Evolutionary conservation across 2,113 vertebrate genomes (phyloP).

Genomic region (Archilochus colubris): DNA sequence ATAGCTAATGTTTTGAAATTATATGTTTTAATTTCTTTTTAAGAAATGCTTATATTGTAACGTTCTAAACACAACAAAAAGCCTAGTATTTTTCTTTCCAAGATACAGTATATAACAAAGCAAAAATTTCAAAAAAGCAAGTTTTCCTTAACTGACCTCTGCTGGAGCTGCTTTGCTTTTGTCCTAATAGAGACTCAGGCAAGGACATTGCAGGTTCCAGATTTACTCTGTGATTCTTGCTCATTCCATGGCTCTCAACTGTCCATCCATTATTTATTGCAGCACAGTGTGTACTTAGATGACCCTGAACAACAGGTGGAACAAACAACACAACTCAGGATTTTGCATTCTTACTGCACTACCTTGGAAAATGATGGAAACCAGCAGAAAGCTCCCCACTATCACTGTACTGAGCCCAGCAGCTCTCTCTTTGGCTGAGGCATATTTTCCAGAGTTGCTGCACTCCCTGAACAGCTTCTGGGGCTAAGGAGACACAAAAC

Average conservation of each 20-base stretch:
- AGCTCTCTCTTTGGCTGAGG: not conserved
- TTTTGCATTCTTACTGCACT: not conserved
- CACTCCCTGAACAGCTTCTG: not conserved
- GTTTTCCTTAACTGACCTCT: slow-evolving; percentile 36
- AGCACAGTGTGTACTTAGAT: not conserved
- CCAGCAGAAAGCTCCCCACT: not conserved
- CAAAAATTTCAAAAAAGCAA: not conserved
- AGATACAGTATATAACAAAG: not conserved
- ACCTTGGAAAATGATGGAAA: not conserved
- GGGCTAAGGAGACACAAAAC: not conserved
- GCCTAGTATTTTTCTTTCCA: not conserved
- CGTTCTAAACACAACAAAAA: not conserved
- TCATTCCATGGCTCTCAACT: not conserved
- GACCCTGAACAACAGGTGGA: not conserved
- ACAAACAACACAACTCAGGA: not conserved
- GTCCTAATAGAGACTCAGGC: not conserved
- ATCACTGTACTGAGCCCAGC: not conserved
- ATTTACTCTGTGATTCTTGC: not conserved
- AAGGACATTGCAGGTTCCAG: not conserved
- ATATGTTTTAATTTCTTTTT: not conserved
- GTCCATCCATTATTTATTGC: slow-evolving; percentile 9
- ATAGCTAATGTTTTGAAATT: not conserved
- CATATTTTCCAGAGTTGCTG: not conserved
- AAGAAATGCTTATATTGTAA: not conserved
- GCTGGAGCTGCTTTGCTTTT: not conserved